These are phyloP conservation scores for Otus sunia DNA, from an alignment of 2,113 vertebrate species.

Conservation along the genomic window DNA sequence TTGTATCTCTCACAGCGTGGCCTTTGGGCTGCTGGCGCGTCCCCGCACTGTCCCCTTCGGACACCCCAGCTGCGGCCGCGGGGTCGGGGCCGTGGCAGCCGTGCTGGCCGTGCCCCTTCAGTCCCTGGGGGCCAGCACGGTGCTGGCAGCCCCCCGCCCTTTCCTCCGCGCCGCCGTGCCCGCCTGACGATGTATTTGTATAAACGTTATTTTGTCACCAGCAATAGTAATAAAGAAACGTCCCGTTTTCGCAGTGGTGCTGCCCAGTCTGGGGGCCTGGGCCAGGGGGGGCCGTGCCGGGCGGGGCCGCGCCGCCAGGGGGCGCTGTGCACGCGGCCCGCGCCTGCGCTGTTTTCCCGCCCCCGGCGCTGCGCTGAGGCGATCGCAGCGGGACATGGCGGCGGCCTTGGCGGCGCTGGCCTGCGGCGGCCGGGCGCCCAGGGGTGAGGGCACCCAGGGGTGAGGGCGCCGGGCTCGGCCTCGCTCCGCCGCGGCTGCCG, in stretches of 20 bases:
- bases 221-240: not conserved
- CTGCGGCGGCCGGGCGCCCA: not conserved
- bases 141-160: not conserved
- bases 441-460: not conserved
- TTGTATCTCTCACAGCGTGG: not conserved
- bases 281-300: not conserved
- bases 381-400: not conserved
- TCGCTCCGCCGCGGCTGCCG: not conserved
- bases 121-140: not conserved
- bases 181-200: not conserved
- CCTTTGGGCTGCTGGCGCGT: not conserved
- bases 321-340: not conserved
- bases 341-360: not conserved
- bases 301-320: not conserved
- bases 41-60: not conserved
- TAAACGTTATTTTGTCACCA: not conserved
- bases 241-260: not conserved
- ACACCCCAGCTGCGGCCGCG: not conserved
- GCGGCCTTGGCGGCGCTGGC: not conserved
- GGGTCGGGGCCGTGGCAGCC: not conserved
- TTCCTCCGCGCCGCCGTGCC: no score
- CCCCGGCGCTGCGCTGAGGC: not conserved
- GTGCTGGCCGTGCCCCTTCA: not conserved
- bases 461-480: not conserved
- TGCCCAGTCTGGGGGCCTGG: not conserved